Evolutionary conservation across 2,888 invertebrate species (phyloP).

Genomic region (Cheilosia soror): DNA sequence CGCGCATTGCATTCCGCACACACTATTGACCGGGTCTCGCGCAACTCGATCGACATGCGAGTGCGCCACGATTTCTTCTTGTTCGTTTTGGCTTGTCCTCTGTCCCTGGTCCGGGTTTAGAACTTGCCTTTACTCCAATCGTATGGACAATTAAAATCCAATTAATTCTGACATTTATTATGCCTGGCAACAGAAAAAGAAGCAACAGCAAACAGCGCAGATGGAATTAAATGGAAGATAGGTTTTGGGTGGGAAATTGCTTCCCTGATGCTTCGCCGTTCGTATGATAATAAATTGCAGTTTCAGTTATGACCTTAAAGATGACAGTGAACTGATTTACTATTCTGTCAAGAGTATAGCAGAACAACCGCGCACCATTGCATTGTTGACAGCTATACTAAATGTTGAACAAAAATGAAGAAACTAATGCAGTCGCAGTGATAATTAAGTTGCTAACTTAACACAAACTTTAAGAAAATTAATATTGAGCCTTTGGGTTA

Average conservation of each 20-base stretch:
- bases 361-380: too few species aligned
- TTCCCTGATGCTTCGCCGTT: neutral
- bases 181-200: slow-evolving; percentile 12
- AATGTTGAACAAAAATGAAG: too few species aligned
- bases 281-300: slow-evolving; percentile 10
- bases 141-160: slow-evolving; percentile 84
- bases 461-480: too few species aligned
- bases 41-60: slow-evolving; percentile 40
- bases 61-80: slow-evolving; percentile 16
- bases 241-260: neutral
- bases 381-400: too few species aligned
- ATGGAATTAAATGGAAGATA: neutral
- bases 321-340: slow-evolving; percentile 24
- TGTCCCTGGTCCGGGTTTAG: slow-evolving; percentile 26
- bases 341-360: slow-evolving; percentile 8
- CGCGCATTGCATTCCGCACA: slow-evolving; percentile 39
- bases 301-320: slow-evolving; percentile 36
- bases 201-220: neutral
- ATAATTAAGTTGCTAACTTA: too few species aligned
- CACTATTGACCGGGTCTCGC: slow-evolving; percentile 24
- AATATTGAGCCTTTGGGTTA: too few species aligned
- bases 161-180: slow-evolving; percentile 84
- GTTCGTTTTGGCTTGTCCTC: slow-evolving; percentile 4
- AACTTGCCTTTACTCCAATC: slow-evolving; percentile 50
- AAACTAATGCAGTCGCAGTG: too few species aligned